Conservation (phyloP, 2,888 invertebrate genomes). For the Drosophila flavopinicola region DNA sequence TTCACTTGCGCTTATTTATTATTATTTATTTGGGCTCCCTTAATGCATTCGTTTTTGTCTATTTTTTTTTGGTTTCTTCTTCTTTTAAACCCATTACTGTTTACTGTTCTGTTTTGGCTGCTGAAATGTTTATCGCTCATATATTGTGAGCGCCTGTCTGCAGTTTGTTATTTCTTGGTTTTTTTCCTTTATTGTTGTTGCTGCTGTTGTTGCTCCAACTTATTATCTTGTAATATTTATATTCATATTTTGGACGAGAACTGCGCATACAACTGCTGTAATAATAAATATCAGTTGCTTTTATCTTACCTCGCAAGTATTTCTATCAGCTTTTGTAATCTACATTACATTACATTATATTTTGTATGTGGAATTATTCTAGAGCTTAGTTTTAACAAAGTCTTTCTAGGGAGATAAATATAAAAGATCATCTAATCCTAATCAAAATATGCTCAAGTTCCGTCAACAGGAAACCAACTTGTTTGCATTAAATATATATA, state of each 20-base stretch:
- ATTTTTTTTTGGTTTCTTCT: not conserved
- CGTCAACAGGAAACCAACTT: too few species aligned
- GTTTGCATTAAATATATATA: not conserved
- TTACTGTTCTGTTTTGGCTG: conserved; percentile 28
- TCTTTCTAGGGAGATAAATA: too few species aligned
- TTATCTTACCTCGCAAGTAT: not conserved
- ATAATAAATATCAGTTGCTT: conserved; percentile 4
- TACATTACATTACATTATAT: not conserved
- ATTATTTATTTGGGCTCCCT: conserved; percentile 54
- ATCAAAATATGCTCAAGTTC: too few species aligned
- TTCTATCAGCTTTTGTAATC: conserved; percentile 5
- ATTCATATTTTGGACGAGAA: conserved; percentile 17
- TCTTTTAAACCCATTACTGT: conserved; percentile 36
- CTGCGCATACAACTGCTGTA: conserved; percentile 23
- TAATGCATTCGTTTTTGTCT: conserved; percentile 47
- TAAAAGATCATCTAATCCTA: too few species aligned
- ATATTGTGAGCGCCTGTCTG: conserved; percentile 41
- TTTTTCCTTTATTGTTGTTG: conserved; percentile 13
- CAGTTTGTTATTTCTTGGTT: conserved; percentile 25
- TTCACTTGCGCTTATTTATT: conserved; percentile 49
- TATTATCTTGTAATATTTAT: conserved; percentile 41
- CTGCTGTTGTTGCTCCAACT: conserved; percentile 10
- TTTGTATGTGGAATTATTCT: too few species aligned
- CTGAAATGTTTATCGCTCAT: conserved; percentile 52
- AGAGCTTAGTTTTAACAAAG: too few species aligned